Base-by-base conservation (phyloP, 2,888 invertebrate species). In the Dendrolimus pini region DNA sequence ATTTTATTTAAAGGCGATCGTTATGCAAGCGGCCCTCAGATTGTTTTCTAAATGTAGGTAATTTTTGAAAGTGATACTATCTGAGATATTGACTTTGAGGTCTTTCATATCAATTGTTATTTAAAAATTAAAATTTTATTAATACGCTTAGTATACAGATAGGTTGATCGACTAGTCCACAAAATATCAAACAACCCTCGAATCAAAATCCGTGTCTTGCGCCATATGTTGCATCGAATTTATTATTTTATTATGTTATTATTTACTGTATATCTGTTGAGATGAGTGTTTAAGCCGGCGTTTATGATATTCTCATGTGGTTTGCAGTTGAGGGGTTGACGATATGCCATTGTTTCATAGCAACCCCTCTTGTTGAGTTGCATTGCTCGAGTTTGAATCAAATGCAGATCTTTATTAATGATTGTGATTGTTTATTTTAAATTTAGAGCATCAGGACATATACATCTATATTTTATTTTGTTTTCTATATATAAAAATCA, bases 211-310 rank as follows among this genome's bases (percentile, higher is more conserved):
- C 30, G 67, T 66, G 75, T 76, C 73, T 70, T 70, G 61, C 65
- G 75, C 83, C 89, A 89, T 90, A 90, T 90, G 90, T 86, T 87
- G 80, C 82, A 63, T 68, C 65, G 83, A 83, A 89, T 89, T 80
- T 83, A 89, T 90, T 88, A 90, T 89, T 89, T 87, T 83, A 89
- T 89, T 87, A 85, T 82, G 83, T 86, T 89, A 89, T 89, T 89
- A 89, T 89, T 89, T 88, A 89, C 80, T 84, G 79, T 77, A 76
- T 76, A 77, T 87, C 88, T 82, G 72, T 67, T 61, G 85, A 83
- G 89, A 86, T 78, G 85, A 84, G 89, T 89, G 89, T 88, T 90
- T 89, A 89, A 90, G 88, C 86, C 80, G 88, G 84, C 89, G 82
- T 89, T 89, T 89, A 89, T 89, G 85, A 89, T 87, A 89, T 87